Percentiles rank a stretch among this genome's conserved stretches.
Evolutionary conservation across 2,113 vertebrate genomes (phyloP).

Genomic region (Neomonachus schauinslandi): DNA sequence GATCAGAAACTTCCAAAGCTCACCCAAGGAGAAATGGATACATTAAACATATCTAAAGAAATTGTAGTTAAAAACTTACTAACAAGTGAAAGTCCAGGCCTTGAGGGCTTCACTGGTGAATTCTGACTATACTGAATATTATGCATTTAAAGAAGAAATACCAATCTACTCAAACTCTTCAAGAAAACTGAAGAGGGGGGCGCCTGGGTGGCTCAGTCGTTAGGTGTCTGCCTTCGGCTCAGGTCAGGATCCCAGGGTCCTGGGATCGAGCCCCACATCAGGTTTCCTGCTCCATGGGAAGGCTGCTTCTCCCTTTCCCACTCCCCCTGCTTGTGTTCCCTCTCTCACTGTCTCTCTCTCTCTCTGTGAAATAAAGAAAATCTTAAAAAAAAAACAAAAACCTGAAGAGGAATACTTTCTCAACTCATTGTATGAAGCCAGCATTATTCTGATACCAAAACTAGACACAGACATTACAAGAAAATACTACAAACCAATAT

Average conservation of each 20-base stretch:
- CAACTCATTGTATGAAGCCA: neutral
- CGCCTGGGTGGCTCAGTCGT: too few relatives aligned
- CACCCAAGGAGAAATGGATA: neutral
- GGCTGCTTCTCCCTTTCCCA: too few relatives aligned
- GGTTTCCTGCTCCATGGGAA: too few relatives aligned
- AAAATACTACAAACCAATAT: neutral
- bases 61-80: neutral
- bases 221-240: too few relatives aligned
- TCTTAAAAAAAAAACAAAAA: neutral
- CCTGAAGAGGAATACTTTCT: neutral
- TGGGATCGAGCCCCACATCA: too few relatives aligned
- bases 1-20: neutral
- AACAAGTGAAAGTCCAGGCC: neutral
- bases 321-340: too few relatives aligned
- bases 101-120: neutral
- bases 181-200: neutral
- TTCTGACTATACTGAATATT: neutral
- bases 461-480: neutral
- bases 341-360: too few relatives aligned
- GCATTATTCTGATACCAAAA: neutral
- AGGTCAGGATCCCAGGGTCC: too few relatives aligned
- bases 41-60: neutral
- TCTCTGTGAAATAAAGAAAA: too few relatives aligned
- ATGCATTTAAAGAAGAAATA: neutral
- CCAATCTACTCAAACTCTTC: neutral